A percentile compares a stretch with the other conserved stretches of the same genome.
Evolutionary conservation across 2,888 invertebrate species (phyloP).

Genomic region (Harpalus rubripes): DNA sequence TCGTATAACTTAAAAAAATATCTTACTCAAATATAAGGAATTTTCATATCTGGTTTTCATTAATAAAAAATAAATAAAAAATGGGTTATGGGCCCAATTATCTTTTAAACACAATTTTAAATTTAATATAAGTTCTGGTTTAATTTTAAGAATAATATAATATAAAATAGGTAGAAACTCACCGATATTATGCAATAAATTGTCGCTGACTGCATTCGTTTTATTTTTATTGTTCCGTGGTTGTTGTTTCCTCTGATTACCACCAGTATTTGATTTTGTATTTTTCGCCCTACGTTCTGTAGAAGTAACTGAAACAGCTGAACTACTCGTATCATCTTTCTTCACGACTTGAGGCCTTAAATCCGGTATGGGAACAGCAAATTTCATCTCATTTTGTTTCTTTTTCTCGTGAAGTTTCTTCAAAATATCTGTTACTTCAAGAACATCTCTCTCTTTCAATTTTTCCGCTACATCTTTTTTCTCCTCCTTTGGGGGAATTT

Average conservation of each 20-base stretch:
- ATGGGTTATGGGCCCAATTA: too few species aligned
- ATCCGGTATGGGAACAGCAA: slow-evolving; percentile 10
- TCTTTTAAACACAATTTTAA: too few species aligned
- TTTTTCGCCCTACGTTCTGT: not conserved
- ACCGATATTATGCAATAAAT: not conserved
- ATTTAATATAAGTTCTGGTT: too few species aligned
- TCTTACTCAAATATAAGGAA: too few species aligned
- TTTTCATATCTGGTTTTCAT: too few species aligned
- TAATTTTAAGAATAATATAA: too few species aligned
- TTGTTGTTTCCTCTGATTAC: not conserved
- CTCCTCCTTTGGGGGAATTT: not conserved
- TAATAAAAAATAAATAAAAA: too few species aligned
- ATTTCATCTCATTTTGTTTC: not conserved
- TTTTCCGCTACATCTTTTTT: not conserved
- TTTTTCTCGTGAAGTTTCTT: not conserved
- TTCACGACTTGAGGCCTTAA: slow-evolving; percentile 16
- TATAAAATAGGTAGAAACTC: not conserved
- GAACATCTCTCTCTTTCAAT: not conserved
- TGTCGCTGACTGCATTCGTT: not conserved
- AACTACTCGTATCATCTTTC: slow-evolving; percentile 25
- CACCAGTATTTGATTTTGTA: not conserved
- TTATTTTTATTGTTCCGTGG: not conserved
- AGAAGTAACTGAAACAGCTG: not conserved
- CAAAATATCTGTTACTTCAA: not conserved
- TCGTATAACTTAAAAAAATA: too few species aligned